Evolutionary conservation across 2,113 vertebrate genomes (phyloP), one percentile per base, ranked within the genome.

Genomic region (Ammospiza caudacuta): DNA sequence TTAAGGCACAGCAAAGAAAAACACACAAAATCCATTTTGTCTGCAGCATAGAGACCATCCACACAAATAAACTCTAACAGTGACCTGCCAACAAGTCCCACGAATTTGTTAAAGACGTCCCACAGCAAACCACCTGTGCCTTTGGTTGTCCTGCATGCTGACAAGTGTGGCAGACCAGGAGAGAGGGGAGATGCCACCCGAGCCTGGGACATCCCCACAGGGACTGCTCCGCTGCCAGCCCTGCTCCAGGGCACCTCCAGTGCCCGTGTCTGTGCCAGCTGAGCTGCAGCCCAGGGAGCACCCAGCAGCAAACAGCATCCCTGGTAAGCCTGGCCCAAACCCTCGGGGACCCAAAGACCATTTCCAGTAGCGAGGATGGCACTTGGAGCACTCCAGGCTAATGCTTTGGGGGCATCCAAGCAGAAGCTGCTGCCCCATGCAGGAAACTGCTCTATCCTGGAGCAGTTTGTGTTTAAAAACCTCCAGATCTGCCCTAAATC

Each of bases 11-110:
- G n/a, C 24, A 73, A 76, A 63, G 35, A n/a, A 47, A 61, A 61
- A 4, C 0, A 0, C n/a, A 3, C 25, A 54, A 43, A 61, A 33
- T 74, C n/a, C 12, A 3, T 51, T 79, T 29, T 74, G 9, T 74
- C 51, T 86, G 79, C 75, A 63, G 46, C 22, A 9, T 35, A 20
- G 14, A 67, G 54, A 67, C 29, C 46, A 39, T 79, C 55, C 58
- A 33, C 77, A 62, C 41, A 49, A 87, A 39, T 73, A 57, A 54
- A 66, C 10, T 16, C 39, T 39, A 49, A 28, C 29, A 31, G 46
- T 33, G 62, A 16, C 39, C 66, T 76, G 54, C 69, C 54, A 78
- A 10, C 52, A 59, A 81, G 31, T 46, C 70, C 74, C 83, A 46
- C 2, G 5, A 2, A 66, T 87, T 82, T 57, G 20, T 62, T 76